A percentile compares a stretch with the other conserved stretches of the same genome.
Conservation (phyloP, 2,113 vertebrate species). For the Thunnus thynnus region DNA sequence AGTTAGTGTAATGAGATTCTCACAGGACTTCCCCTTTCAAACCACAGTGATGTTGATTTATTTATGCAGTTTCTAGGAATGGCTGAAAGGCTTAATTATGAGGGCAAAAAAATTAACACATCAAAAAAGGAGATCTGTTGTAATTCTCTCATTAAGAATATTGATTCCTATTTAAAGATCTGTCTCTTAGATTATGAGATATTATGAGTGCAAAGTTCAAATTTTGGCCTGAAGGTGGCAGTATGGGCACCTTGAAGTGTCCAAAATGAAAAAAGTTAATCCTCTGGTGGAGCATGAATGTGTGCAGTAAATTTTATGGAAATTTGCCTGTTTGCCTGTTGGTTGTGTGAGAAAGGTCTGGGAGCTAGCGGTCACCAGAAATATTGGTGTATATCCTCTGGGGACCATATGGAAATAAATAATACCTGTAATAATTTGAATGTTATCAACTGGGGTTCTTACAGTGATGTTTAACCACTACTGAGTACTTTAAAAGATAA, state of each 20-base stretch:
- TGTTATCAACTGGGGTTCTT: not conserved
- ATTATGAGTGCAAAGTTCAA: no score
- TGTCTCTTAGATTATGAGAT: not conserved
- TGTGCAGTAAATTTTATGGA: no score
- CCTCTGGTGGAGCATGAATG: no score
- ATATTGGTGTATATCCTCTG: not conserved
- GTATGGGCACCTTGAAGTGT: no score
- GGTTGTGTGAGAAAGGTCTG: not conserved
- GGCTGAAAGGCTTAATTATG: not conserved
- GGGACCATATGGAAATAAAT: no score
- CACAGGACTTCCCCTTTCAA: not conserved
- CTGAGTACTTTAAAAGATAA: not conserved
- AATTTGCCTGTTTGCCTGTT: no score
- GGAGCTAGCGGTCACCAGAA: not conserved
- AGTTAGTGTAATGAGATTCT: not conserved
- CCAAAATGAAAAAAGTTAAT: no score
- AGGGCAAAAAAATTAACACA: not conserved
- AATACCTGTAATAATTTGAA: not conserved
- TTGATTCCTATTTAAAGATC: not conserved
- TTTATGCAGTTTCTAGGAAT: not conserved
- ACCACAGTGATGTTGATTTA: not conserved
- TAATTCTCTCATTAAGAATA: not conserved
- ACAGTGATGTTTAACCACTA: not conserved
- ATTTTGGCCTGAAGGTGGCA: no score
- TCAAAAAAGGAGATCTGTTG: not conserved